Conservation (phyloP, 2,888 invertebrate genomes). For the Nomada ferruginata region DNA sequence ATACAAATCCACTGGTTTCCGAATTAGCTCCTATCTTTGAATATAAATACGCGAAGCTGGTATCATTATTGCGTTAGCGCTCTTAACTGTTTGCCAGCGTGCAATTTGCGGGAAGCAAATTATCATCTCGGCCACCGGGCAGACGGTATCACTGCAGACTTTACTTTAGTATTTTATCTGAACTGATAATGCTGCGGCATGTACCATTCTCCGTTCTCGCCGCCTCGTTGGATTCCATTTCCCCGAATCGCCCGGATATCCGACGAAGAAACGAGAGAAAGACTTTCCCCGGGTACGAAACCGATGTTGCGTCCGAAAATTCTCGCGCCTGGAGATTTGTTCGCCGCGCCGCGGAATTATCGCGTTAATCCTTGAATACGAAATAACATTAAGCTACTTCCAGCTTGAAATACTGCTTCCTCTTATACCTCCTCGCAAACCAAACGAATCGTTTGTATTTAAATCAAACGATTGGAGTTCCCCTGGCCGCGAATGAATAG, state of each 20-base stretch:
- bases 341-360: slow-evolving; percentile 3
- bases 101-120: slow-evolving; percentile 24
- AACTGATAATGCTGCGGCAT: slow-evolving; percentile 33
- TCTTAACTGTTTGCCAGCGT: background rate
- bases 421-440: background rate
- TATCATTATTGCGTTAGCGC: slow-evolving; percentile 20
- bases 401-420: background rate
- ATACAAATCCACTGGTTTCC: background rate
- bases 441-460: background rate
- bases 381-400: background rate
- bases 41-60: background rate
- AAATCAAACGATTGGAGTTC: background rate
- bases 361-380: slow-evolving; percentile 17
- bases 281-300: background rate
- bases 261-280: slow-evolving; percentile 10
- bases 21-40: background rate
- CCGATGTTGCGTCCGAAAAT: slow-evolving; percentile 21
- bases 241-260: background rate
- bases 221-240: slow-evolving; percentile 33
- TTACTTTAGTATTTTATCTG: slow-evolving; percentile 48
- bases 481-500: too few relatives aligned
- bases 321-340: background rate
- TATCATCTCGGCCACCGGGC: slow-evolving; percentile 29
- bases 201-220: slow-evolving; percentile 35
- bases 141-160: slow-evolving; percentile 24